Conservation (phyloP, 2,888 invertebrate genomes). For the Electrophaes corylata region DNA sequence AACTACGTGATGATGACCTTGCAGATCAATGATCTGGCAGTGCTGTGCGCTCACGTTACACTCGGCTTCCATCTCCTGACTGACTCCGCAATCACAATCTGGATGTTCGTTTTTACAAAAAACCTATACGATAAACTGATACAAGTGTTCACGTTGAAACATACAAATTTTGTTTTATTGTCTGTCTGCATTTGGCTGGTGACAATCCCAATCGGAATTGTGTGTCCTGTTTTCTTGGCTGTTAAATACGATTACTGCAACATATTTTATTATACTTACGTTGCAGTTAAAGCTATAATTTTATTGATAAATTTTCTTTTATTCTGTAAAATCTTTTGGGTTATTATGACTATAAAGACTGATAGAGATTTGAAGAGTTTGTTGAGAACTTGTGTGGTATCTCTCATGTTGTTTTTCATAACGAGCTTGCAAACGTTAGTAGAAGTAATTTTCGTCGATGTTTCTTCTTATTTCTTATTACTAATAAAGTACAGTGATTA, state of each 20-base stretch:
- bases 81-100: conserved; percentile 56
- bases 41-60: conserved; percentile 25
- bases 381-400: conserved; percentile 45
- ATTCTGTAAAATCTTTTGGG: conserved; percentile 58
- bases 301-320: conserved; percentile 51
- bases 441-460: conserved; percentile 58
- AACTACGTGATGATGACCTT: conserved; percentile 48
- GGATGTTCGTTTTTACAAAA: conserved; percentile 69
- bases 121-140: conserved; percentile 68
- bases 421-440: conserved; percentile 61
- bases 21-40: conserved; percentile 12
- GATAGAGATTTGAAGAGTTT: conserved; percentile 31
- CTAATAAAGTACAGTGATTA: conserved; percentile 9
- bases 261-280: conserved; percentile 48
- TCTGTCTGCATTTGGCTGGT: conserved; percentile 52
- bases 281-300: conserved; percentile 51
- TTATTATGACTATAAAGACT: conserved; percentile 40
- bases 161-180: conserved; percentile 42
- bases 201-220: conserved; percentile 51
- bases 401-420: conserved; percentile 58
- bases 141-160: conserved; percentile 54
- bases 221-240: conserved; percentile 17
- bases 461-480: conserved; percentile 39
- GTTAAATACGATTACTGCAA: conserved; percentile 10
- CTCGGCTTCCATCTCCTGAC: conserved; percentile 46